Base-by-base conservation (phyloP, 2,113 vertebrate species). In the Chlorodrepanis virens region DNA sequence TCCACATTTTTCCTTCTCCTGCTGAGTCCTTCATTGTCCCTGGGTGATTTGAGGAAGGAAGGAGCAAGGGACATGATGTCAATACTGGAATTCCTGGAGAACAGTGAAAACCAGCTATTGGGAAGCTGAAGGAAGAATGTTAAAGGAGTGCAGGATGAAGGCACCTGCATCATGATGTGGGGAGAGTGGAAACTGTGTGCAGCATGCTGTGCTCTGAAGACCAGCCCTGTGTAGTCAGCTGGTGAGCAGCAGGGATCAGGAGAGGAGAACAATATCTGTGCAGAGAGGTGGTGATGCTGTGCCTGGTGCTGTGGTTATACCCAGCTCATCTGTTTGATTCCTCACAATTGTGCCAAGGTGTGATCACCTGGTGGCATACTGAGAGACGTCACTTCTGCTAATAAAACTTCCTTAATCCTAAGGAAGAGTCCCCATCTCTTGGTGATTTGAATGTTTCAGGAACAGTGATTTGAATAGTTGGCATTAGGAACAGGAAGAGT, bases 61-160 rank as follows among this genome's bases (percentile, higher is more conserved):
- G 14, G 19, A 60, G 20, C 2, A 1, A 1, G 1, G 50, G 33
- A 64, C 23, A 35, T 56, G 16, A 14, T 53, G 28, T 10, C 9
- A 12, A 4, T 79, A 40, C 35, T 56, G 33, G 7, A 67, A 64
- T 88, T 75, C 40, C 25, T 60, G 24, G 16, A 64, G 47, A 71
- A 11, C 6, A 23, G 22, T 33, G 29, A 8, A 14, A 49, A 29
- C 9, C 19, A 82, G 25, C 20, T 79, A 47, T 60, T 68, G 49
- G 52, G 44, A 68, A 75, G 18, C 42, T 75, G 37, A 35, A 47
- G 39, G 33, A 9, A 63, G 27, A 76, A 35, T 64, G 35, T 63
- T 23, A 67, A 24, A 4, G 17, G 31, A 65, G 33, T 24, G 1
- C 31, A n/a, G 49, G 33, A 71, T 56, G 53, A 29, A 72, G 63